phyloP scores from a whole-genome alignment of 2,797 vertebrate genomes.

The Melanotaenia boesemani region DNA sequence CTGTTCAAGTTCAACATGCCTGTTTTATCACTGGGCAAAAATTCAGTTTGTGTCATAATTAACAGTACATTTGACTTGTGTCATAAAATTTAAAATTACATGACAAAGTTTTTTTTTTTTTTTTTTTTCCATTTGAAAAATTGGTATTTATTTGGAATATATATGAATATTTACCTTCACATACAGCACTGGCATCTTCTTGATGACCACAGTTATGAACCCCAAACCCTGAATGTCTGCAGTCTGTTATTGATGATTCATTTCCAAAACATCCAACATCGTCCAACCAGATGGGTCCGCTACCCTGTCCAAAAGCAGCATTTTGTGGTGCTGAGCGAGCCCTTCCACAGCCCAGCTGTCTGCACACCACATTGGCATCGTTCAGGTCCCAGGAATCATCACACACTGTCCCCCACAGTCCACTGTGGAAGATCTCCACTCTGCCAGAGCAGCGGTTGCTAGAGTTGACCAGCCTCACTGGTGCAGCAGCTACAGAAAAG shows the following conservation, averaged over 20 bases:
- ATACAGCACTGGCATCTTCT: conserved; percentile 62
- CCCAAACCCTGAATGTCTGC: conserved; percentile 48
- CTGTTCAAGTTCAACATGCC: too few relatives aligned
- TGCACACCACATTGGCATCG: conserved; percentile 61
- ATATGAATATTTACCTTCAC: conserved; percentile 52
- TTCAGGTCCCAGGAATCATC: conserved; percentile 59
- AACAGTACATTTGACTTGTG: too few relatives aligned
- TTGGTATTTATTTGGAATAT: too few relatives aligned
- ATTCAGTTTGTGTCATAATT: too few relatives aligned
- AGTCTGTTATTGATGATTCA: conserved; percentile 44
- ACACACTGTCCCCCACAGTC: conserved; percentile 68
- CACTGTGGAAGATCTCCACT: conserved; percentile 63
- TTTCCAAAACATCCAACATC: conserved; percentile 53
- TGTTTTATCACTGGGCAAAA: too few relatives aligned
- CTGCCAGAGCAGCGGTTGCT: conserved; percentile 55
- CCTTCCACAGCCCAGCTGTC: conserved; percentile 64
- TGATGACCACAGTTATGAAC: conserved; percentile 43
- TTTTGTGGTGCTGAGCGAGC: conserved; percentile 21
- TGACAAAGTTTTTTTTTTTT: too few relatives aligned
- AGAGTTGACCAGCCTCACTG: conserved; percentile 33
- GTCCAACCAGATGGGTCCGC: conserved; percentile 70
- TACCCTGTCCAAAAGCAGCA: conserved; percentile 59
- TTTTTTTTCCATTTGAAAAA: too few relatives aligned
- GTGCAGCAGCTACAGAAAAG: too few relatives aligned
- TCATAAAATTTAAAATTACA: too few relatives aligned